Evolutionary conservation across 2,797 vertebrate genomes (phyloP).

Genomic region (Passerculus sandwichensis): DNA sequence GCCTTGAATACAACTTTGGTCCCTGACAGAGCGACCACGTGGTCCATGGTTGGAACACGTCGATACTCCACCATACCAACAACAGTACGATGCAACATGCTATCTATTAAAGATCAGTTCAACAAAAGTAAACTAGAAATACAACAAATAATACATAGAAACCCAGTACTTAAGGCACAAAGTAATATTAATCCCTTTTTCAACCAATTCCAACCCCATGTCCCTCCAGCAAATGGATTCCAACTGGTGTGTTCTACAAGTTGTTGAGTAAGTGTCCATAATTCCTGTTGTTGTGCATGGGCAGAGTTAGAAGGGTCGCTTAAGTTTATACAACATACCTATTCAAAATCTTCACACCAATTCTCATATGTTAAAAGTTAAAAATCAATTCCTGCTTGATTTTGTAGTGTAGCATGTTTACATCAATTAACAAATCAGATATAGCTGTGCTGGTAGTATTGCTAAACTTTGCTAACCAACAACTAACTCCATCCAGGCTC

Average conservation of each 20-base stretch:
- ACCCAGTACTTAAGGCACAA: not conserved
- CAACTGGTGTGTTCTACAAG: not conserved
- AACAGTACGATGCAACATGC: no score
- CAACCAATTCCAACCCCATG: not conserved
- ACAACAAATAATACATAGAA: not conserved
- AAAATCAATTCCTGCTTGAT: not conserved
- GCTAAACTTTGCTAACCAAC: not conserved
- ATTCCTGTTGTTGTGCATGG: not conserved
- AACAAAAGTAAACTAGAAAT: not conserved
- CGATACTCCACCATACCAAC: rapidly evolving
- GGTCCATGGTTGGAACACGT: rapidly evolving
- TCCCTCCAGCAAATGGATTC: not conserved
- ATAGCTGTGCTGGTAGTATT: not conserved
- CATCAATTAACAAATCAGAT: not conserved
- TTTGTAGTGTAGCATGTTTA: not conserved
- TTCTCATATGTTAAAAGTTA: not conserved
- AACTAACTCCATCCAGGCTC: not conserved
- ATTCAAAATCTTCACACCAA: not conserved
- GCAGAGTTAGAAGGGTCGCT: not conserved
- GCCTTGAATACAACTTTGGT: rapidly evolving
- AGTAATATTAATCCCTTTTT: not conserved
- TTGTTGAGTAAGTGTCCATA: not conserved
- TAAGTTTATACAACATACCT: not conserved
- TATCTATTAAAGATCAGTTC: not conserved
- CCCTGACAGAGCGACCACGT: rapidly evolving